phyloP scores from a whole-genome alignment of 2,113 vertebrate species.

The Ictalurus punctatus region DNA sequence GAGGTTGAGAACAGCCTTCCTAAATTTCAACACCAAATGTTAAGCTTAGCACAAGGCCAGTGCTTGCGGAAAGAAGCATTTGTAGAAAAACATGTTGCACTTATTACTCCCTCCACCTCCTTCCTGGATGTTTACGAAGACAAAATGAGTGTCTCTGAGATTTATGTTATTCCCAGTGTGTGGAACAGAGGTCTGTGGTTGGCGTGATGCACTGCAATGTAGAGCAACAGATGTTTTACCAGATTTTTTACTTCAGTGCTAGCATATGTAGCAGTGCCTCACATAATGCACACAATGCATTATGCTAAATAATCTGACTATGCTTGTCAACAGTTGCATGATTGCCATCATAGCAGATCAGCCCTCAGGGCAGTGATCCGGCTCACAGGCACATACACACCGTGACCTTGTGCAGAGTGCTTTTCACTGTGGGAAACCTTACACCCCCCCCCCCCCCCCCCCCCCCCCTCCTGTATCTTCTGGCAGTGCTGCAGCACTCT shows the following conservation, averaged over 20 bases:
- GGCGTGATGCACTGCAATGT: background rate
- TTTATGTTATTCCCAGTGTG: background rate
- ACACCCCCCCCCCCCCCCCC: slow-evolving; percentile 21
- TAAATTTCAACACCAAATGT: background rate
- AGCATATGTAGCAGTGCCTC: background rate
- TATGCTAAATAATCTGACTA: background rate
- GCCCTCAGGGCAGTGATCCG: slow-evolving; percentile 4
- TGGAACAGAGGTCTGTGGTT: background rate
- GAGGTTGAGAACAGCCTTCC: slow-evolving; percentile 1
- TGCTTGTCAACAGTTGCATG: slow-evolving; percentile 11
- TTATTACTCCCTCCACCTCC: background rate
- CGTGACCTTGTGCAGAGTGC: slow-evolving; percentile 30
- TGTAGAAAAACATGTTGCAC: background rate
- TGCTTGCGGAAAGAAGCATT: background rate
- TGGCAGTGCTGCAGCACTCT: slow-evolving; percentile 14
- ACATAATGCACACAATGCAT: background rate
- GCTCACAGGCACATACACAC: background rate
- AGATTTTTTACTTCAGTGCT: background rate
- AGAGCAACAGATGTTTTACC: slow-evolving; percentile 15
- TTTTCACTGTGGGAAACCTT: slow-evolving; percentile 40
- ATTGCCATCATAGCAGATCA: slow-evolving; percentile 11
- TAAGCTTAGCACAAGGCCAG: background rate
- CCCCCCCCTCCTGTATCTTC: background rate
- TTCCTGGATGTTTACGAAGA: slow-evolving; percentile 12
- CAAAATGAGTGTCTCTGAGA: background rate